These are phyloP conservation scores for Podarcis siculus DNA, from an alignment of 2,797 vertebrate species.

Conservation along the genomic window DNA sequence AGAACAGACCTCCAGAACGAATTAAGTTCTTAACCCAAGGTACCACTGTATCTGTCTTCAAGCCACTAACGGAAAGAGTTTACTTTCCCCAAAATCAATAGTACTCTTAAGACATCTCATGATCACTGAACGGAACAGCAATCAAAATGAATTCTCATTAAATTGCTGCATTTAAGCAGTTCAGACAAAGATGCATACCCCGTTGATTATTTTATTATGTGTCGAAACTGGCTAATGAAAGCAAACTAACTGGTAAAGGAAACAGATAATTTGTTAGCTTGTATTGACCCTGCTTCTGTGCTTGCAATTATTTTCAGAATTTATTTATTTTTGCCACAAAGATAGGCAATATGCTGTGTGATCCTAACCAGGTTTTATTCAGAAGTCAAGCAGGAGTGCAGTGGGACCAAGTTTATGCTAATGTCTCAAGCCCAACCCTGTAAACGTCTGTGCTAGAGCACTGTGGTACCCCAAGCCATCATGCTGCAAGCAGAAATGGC, in stretches of 20 bases:
- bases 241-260: constrained; percentile 6
- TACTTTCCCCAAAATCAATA: constrained; percentile 63
- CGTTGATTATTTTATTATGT: constrained; percentile 58
- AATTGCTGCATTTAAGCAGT: constrained; percentile 56
- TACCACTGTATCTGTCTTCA: constrained; percentile 38
- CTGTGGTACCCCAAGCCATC: not conserved
- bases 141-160: constrained; percentile 67
- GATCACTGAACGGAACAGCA: constrained; percentile 60
- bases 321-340: not conserved
- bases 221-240: constrained; percentile 46
- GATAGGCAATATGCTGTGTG: not conserved
- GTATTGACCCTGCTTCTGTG: constrained; percentile 1
- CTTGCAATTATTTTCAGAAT: constrained; percentile 11
- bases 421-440: not conserved
- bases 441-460: not conserved
- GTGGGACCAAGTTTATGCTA: not conserved
- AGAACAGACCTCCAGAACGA: too few relatives aligned
- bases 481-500: too few relatives aligned
- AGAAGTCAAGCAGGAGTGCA: not conserved
- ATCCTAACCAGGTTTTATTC: not conserved
- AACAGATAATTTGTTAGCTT: constrained; percentile 31
- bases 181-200: constrained; percentile 54
- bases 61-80: constrained; percentile 57
- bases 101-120: constrained; percentile 53
- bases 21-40: too few relatives aligned